These are phyloP conservation scores for Lichenostomus cassidix DNA, from an alignment of 2,113 vertebrate genomes.

Conservation along the genomic window DNA sequence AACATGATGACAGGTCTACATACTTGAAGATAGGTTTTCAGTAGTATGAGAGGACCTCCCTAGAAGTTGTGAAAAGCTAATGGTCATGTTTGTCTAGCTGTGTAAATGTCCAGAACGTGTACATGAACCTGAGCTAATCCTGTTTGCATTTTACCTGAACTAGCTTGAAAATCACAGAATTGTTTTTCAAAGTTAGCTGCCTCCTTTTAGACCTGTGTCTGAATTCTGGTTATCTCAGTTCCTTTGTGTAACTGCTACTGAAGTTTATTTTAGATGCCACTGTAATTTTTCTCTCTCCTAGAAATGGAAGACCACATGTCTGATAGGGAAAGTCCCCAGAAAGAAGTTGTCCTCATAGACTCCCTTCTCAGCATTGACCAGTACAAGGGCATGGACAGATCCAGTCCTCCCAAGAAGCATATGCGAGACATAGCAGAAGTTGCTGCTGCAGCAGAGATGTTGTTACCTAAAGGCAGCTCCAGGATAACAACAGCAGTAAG, in stretches of 20 bases:
- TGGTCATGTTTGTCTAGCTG: background rate
- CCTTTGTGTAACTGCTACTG: background rate
- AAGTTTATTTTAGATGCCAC: background rate
- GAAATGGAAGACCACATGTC: conserved; percentile 72
- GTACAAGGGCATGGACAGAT: conserved; percentile 78
- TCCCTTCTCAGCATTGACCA: conserved; percentile 88
- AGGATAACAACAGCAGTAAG: conserved; percentile 83
- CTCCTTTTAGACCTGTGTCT: background rate
- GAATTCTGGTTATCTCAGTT: background rate
- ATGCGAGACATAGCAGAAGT: conserved; percentile 87
- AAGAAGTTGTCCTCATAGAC: conserved; percentile 86
- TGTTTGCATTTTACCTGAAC: background rate
- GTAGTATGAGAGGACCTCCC: background rate
- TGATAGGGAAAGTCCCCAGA: conserved; percentile 66
- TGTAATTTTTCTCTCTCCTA: conserved; percentile 37
- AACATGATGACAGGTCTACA: background rate
- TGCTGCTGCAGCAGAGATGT: conserved; percentile 84
- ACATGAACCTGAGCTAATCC: background rate
- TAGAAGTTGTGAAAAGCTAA: background rate
- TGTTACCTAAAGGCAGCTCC: conserved; percentile 88
- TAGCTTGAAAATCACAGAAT: background rate
- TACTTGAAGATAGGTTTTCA: background rate
- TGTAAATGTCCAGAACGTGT: background rate
- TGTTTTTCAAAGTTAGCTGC: background rate
- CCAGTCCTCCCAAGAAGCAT: conserved; percentile 74